Conservation (phyloP, 2,797 vertebrate species). For the Vespertilio murinus region DNA sequence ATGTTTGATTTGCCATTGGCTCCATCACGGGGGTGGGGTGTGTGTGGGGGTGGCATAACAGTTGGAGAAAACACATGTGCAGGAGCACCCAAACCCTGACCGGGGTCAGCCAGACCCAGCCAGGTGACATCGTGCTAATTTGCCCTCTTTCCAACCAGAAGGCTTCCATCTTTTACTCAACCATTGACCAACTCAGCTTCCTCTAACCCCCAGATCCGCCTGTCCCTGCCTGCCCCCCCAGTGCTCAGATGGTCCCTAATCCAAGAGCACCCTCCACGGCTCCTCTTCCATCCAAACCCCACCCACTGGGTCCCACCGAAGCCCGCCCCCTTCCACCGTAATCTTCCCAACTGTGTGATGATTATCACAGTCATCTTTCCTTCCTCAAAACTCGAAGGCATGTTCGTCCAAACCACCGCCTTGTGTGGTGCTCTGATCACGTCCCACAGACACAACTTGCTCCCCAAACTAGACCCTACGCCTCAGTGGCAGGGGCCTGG, state of each 20-base stretch:
- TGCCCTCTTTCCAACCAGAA: background rate
- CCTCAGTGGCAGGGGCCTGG: fast-evolving
- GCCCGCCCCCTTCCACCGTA: background rate
- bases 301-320: background rate
- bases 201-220: background rate
- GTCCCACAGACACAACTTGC: background rate
- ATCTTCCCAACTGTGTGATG: background rate
- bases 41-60: no score
- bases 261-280: background rate
- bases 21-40: background rate
- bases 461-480: background rate
- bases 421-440: background rate
- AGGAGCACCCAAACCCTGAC: background rate
- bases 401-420: background rate
- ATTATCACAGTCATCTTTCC: background rate
- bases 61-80: background rate
- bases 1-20: background rate
- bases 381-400: background rate
- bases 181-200: background rate
- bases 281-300: background rate
- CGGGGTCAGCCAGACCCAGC: fast-evolving
- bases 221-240: background rate
- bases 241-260: fast-evolving
- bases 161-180: background rate
- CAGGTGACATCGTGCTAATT: fast-evolving